Evolutionary conservation across 1,140 invertebrate genomes (phyloP).

Genomic region (Hycleus phaleratus): DNA sequence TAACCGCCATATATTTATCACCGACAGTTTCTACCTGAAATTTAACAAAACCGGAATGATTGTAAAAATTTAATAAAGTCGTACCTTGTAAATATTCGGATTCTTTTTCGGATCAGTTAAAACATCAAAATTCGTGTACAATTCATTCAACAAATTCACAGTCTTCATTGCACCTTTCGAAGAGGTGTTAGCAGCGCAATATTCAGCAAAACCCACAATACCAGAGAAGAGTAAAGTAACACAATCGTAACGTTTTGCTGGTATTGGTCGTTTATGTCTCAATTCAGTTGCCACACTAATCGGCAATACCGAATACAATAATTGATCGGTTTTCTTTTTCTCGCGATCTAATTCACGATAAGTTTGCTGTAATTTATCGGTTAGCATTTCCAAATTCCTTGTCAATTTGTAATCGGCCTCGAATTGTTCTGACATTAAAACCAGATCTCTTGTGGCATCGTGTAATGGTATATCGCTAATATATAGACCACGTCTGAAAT

Average conservation of each 20-base stretch:
- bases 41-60: not conserved
- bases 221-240: conserved; percentile 92
- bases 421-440: conserved; percentile 95
- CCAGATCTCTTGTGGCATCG: conserved; percentile 92
- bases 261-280: conserved; percentile 79
- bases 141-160: conserved; percentile 81
- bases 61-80: conserved; percentile 2
- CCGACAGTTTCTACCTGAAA: conserved; percentile 96
- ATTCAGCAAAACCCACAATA: conserved; percentile 85
- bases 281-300: conserved; percentile 89
- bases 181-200: conserved; percentile 79
- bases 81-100: conserved; percentile 91
- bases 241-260: conserved; percentile 75
- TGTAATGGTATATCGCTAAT: conserved; percentile 94
- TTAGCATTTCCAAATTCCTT: conserved; percentile 90
- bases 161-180: conserved; percentile 86
- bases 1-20: conserved; percentile 99
- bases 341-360: conserved; percentile 90
- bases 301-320: conserved; percentile 90
- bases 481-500: conserved; percentile 71
- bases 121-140: conserved; percentile 86
- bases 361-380: conserved; percentile 93
- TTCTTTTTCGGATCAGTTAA: conserved; percentile 86
- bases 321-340: conserved; percentile 93
- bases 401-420: conserved; percentile 97